Percentiles rank a stretch among this genome's conserved stretches.
Evolutionary conservation across 2,888 invertebrate genomes (phyloP).

Genomic region (Glomeris marginata): DNA sequence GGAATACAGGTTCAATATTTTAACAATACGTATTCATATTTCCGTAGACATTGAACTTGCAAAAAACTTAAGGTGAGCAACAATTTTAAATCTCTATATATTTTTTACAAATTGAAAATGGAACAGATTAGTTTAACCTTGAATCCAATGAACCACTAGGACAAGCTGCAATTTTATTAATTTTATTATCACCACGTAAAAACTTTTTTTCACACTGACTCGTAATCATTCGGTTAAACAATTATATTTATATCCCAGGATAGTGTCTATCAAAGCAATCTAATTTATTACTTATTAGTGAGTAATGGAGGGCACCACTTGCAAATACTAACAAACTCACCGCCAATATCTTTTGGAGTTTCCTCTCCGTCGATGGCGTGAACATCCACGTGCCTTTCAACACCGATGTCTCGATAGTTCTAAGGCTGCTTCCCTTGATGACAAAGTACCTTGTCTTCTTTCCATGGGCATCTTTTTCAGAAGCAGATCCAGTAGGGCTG

Average conservation of each 20-base stretch:
- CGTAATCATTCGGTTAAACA: neutral
- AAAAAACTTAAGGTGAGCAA: no score
- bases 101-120: no score
- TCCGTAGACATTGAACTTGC: no score
- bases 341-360: conserved; percentile 42
- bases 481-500: conserved; percentile 13
- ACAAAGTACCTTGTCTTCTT: conserved; percentile 37
- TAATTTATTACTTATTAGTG: no score
- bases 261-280: no score
- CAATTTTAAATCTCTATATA: no score
- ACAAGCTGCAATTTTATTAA: neutral
- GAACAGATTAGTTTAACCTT: no score
- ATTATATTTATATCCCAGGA: conserved; percentile 9
- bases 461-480: conserved; percentile 10
- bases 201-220: neutral
- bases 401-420: conserved; percentile 41
- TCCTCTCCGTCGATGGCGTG: conserved; percentile 43
- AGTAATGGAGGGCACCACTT: no score
- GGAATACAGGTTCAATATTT: no score
- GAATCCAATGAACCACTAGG: no score
- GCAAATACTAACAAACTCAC: no score
- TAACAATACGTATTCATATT: no score
- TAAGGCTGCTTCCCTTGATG: conserved; percentile 42
- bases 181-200: neutral
- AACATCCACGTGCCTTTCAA: conserved; percentile 42